A percentile compares a stretch with the other conserved stretches of the same genome.
These are phyloP conservation scores for Xiphorhynchus elegans DNA, from an alignment of 2,113 vertebrate species.

Conservation along the genomic window DNA sequence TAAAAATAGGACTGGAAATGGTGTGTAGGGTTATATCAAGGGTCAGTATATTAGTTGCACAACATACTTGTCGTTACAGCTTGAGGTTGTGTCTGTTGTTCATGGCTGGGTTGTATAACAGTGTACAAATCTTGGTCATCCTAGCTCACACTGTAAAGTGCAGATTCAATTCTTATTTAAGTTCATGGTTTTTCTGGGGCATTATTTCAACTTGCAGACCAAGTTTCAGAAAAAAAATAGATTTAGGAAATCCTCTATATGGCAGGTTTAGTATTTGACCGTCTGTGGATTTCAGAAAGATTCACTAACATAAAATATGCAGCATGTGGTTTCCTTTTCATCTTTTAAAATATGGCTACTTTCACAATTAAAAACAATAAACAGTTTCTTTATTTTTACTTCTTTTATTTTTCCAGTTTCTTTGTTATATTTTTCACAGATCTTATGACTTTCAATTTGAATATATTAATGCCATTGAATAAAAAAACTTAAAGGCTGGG, in stretches of 20 bases:
- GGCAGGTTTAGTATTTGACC: not conserved
- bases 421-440: not conserved
- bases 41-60: not conserved
- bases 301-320: not conserved
- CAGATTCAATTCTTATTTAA: not conserved
- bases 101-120: not conserved
- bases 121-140: not conserved
- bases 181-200: not conserved
- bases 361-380: not conserved
- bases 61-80: not conserved
- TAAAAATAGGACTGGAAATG: not conserved
- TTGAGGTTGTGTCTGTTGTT: not conserved
- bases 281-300: not conserved
- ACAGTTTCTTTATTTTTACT: not conserved
- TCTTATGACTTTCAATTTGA: not conserved
- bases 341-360: not conserved
- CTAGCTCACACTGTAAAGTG: not conserved
- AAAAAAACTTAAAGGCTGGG: not conserved
- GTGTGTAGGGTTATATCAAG: not conserved
- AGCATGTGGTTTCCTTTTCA: not conserved
- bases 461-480: not conserved
- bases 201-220: not conserved
- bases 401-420: not conserved
- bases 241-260: not conserved
- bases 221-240: not conserved